phyloP scores from a whole-genome alignment of 2,113 vertebrate species.

The Delphinus delphis region DNA sequence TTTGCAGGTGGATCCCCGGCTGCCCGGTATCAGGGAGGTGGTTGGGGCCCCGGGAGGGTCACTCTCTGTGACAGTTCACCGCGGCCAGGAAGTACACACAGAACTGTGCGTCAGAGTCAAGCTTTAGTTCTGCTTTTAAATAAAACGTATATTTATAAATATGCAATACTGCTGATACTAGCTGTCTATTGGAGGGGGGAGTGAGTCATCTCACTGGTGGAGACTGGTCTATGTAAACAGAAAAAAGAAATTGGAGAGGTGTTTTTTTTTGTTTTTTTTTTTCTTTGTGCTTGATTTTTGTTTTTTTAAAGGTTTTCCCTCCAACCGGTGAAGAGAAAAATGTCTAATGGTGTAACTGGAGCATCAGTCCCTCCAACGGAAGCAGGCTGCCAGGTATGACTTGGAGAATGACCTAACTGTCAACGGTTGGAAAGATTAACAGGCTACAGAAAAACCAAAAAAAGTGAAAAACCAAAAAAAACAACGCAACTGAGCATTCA shows the following conservation, averaged over 20 bases:
- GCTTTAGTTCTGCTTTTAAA: constrained; percentile 83
- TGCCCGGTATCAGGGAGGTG: constrained; percentile 64
- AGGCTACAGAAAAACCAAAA: constrained; percentile 83
- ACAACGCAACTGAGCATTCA: constrained; percentile 82
- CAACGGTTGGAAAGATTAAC: constrained; percentile 68
- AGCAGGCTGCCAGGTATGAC: constrained; percentile 73
- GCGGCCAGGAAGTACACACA: constrained; percentile 80
- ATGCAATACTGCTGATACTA: constrained; percentile 81
- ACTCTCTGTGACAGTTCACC: constrained; percentile 75
- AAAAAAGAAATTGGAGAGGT: constrained; percentile 64
- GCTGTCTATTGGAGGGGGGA: constrained; percentile 39
- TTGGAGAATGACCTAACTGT: constrained; percentile 78
- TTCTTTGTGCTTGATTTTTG: neutral
- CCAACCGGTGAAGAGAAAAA: constrained; percentile 62
- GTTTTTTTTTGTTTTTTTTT: neutral
- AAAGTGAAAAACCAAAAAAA: constrained; percentile 35
- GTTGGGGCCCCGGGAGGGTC: constrained; percentile 70
- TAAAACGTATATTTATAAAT: constrained; percentile 82
- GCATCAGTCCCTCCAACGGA: constrained; percentile 63
- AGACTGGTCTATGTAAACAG: constrained; percentile 79
- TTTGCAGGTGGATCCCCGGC: constrained; percentile 68
- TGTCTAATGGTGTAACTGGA: constrained; percentile 57
- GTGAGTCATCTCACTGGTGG: constrained; percentile 30
- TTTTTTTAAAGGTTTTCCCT: constrained; percentile 70
- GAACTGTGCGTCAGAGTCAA: constrained; percentile 81